Evolutionary conservation across 2,113 vertebrate species (phyloP), one percentile per base, ranked within the genome.

Genomic region (Desmodus rotundus): DNA sequence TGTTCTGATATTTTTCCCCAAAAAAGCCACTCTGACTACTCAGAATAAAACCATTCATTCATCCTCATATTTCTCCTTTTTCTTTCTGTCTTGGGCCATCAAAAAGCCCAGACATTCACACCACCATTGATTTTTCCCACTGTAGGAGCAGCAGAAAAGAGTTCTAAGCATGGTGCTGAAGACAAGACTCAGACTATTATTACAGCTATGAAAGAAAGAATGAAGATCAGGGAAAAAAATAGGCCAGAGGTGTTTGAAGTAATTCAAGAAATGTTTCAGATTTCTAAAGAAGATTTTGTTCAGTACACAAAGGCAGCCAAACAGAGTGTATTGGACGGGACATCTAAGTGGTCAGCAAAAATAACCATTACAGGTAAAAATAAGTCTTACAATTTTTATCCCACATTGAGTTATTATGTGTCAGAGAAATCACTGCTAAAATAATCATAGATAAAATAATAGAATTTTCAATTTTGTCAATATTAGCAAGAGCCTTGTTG

Each of bases 261-360:
- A 78, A 99, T 99, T 96, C 99, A 99, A 98, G 99, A 99, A 98
- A 99, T 99, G 99, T 99, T 99, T 97, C 98, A 99, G 76, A 97
- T 99, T 96, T 98, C 99, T 45, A 99, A 99, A 96, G 99, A 99
- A 96, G 99, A 99, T 90, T 99, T 99, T 95, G 97, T 96, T 50
- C 98, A 98, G 28, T 99, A 99, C 72, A 98, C 99, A 86, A 99
- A 99, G 97, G 99, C 99, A 2, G 99, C 99, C 97, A 99, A 99
- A 90, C 99, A 99, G 97, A 99, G 99, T 50, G 99, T 99, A 78
- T 97, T 99, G 78, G 99, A 99, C 38, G 99, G 99, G 83, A 99
- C 99, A 7, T 99, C 99, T 41, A 99, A 99, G 96, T 99, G 99
- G 99, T 99, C 99, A 2, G 99, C 99, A 91, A 99, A 99, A 98